Conservation (phyloP, 2,797 vertebrate species). For the Yasuhikotakia modesta region DNA sequence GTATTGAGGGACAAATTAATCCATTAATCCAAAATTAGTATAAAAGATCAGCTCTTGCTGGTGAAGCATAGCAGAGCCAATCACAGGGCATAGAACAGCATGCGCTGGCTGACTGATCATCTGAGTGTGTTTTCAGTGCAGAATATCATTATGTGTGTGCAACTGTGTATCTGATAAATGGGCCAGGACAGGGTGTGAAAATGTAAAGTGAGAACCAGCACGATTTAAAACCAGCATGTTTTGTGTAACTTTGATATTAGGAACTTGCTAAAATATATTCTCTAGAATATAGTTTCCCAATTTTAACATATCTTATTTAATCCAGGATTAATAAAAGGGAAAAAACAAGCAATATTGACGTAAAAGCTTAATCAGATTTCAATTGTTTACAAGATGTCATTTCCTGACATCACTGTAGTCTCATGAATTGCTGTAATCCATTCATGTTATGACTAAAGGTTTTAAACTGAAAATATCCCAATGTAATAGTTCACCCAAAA, state of each 20-base stretch:
- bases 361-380: background rate
- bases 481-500: too few relatives aligned
- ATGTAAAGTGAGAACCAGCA: background rate
- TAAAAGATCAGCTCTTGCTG: slow-evolving; percentile 97
- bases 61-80: slow-evolving; percentile 83
- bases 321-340: background rate
- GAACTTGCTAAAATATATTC: background rate
- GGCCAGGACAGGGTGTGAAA: slow-evolving; percentile 37
- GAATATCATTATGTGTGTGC: slow-evolving; percentile 33
- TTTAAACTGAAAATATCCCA: too few relatives aligned
- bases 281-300: background rate
- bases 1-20: slow-evolving; percentile 50
- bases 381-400: slow-evolving; percentile 1
- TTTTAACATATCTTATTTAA: background rate
- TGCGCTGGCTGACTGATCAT: slow-evolving; percentile 55
- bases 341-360: background rate
- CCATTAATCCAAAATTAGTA: slow-evolving; percentile 99
- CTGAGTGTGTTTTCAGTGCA: slow-evolving; percentile 16
- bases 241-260: too few relatives aligned
- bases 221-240: too few relatives aligned
- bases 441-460: slow-evolving; percentile 1
- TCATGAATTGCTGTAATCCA: background rate
- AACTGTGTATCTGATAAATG: slow-evolving; percentile 39
- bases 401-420: background rate
- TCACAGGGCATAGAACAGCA: slow-evolving; percentile 73